These are phyloP conservation scores for Cottus gobio DNA, from an alignment of 2,113 vertebrate genomes.

Conservation along the genomic window DNA sequence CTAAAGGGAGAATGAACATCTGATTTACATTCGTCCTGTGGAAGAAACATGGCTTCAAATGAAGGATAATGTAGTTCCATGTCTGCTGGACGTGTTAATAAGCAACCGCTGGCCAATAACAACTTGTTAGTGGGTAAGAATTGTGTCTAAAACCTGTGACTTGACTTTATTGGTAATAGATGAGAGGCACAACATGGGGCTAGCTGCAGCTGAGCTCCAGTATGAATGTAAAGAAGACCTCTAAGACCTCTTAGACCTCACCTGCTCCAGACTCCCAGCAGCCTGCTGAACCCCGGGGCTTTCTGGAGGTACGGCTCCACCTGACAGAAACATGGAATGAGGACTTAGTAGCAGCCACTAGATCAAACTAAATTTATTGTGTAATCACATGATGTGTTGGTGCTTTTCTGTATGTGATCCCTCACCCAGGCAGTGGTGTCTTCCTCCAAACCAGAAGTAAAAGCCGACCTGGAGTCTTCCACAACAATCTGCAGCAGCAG, in stretches of 20 bases:
- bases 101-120: not conserved
- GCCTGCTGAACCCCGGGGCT: constrained; percentile 77
- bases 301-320: constrained; percentile 76
- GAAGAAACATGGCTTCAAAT: not conserved
- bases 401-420: not conserved
- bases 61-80: not conserved
- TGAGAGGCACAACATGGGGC: not conserved
- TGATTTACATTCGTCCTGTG: not conserved
- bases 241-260: constrained; percentile 49
- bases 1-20: not conserved
- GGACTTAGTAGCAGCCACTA: not conserved
- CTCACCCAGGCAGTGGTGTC: constrained; percentile 64
- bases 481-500: constrained; percentile 81
- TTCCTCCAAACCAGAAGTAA: constrained; percentile 47
- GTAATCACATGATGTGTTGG: not conserved
- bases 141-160: not conserved
- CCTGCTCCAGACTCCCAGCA: constrained; percentile 82
- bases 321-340: constrained; percentile 56
- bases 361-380: constrained; percentile 3
- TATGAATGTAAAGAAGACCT: too few relatives aligned
- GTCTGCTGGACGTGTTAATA: not conserved
- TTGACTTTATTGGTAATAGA: not conserved
- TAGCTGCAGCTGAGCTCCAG: not conserved
- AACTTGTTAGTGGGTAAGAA: not conserved
- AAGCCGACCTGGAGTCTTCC: constrained; percentile 54